A percentile compares a stretch with the other conserved stretches of the same genome.
These are phyloP conservation scores for Podilymbus podiceps DNA, from an alignment of 2,113 vertebrate genomes.

Conservation along the genomic window DNA sequence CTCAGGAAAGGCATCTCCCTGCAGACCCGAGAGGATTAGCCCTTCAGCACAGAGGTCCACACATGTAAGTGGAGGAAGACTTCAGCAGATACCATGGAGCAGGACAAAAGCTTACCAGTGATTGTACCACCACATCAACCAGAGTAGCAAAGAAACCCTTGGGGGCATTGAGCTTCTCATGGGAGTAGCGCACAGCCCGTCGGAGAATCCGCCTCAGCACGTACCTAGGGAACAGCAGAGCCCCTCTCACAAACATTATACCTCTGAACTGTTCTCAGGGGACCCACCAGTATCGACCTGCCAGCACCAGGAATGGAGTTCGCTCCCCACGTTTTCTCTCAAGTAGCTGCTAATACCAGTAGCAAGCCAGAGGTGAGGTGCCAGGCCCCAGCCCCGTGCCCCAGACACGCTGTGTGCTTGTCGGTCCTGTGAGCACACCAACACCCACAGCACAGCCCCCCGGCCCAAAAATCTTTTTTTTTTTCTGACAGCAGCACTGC, in stretches of 20 bases:
- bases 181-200: slow-evolving; percentile 92
- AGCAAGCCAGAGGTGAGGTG: not conserved
- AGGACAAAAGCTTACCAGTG: slow-evolving; percentile 79
- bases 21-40: not conserved
- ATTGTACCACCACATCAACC: slow-evolving; percentile 93
- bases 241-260: fast-evolving
- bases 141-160: slow-evolving; percentile 92
- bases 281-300: not conserved
- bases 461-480: not conserved
- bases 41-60: not conserved
- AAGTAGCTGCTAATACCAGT: not conserved
- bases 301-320: not conserved
- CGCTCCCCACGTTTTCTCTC: not conserved
- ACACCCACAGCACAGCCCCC: not conserved
- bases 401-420: not conserved
- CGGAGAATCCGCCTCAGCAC: slow-evolving; percentile 95
- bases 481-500: not conserved
- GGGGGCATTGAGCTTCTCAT: slow-evolving; percentile 92
- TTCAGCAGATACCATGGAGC: not conserved
- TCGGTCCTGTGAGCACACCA: not conserved
- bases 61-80: not conserved
- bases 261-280: not conserved
- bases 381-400: not conserved
- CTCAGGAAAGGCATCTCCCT: slow-evolving; percentile 96
- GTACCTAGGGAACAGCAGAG: slow-evolving; percentile 76